Base-by-base conservation (phyloP, 2,888 invertebrate species). In the Anoplius nigerrimus region DNA sequence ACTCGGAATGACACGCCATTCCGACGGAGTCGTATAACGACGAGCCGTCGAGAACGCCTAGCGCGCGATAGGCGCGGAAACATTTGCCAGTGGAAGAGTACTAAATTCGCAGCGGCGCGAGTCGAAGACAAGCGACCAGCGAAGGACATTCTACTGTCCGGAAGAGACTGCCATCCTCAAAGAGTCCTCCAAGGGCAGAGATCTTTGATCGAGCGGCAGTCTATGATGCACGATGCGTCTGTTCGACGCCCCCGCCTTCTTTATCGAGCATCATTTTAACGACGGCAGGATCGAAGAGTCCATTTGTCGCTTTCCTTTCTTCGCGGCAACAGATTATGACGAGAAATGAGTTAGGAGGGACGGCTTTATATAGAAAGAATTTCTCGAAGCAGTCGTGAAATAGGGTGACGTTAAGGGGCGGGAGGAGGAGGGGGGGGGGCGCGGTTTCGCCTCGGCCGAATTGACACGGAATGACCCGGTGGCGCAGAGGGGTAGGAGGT, bases 1-100 rank as follows among this genome's bases (percentile, higher is more conserved):
- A 56, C 60, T 45, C 63, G 62, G 56, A 60, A 52, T 69, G 59
- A 59, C 52, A 54, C 60, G 57, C 53, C 46, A 48, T 53, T 42
- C 51, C 57, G 62, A 59, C 53, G 20, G 64, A 73, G 51, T 66
- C 56, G 46, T 64, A 52, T 62, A 67, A 67, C 71, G 62, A 62
- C 46, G n/a, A 27, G 5, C 42, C 4, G 56, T 45, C 60, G 59
- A 20, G 43, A 45, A 66, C 62, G 70, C 63, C 66, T 72, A 57
- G 56, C 61, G 54, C 62, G 55, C 63, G 34, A 34, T 34, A 34
- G 11, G 11, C 34, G 34, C 34, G 11, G 34, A 34, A 34, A 34
- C 34, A 34, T 34, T 13, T 34, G 34, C 34, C 34, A 1, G 34
- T 6, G 6, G 34, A 64, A 71, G 66, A 58, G 66, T 66, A 59